A percentile compares a stretch with the other conserved stretches of the same genome.
Evolutionary conservation across 2,113 vertebrate genomes (phyloP).

Genomic region (Lontra canadensis): DNA sequence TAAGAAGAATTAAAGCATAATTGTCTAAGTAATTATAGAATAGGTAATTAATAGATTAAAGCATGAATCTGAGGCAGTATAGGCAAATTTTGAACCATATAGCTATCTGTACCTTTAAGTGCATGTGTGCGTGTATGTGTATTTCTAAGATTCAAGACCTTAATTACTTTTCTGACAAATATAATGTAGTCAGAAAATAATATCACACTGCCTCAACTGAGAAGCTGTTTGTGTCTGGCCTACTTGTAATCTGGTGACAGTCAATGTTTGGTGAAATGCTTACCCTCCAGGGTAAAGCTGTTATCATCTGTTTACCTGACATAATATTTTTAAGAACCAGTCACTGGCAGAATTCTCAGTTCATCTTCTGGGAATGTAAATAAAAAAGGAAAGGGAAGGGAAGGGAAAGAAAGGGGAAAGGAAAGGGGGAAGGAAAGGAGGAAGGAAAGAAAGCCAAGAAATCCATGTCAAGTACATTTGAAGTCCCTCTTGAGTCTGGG

Average conservation of each 20-base stretch:
- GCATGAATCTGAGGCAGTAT: background rate
- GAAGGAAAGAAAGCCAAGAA: background rate
- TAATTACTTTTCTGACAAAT: constrained; percentile 34
- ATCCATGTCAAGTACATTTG: background rate
- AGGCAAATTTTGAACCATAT: background rate
- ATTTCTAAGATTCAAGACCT: background rate
- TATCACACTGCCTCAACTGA: background rate
- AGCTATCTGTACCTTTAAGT: background rate
- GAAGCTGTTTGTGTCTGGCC: constrained; percentile 39
- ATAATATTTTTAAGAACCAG: constrained; percentile 9
- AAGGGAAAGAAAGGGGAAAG: background rate
- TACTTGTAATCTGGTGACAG: constrained; percentile 12
- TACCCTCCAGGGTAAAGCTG: background rate
- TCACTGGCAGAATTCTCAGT: background rate
- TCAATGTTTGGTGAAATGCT: background rate
- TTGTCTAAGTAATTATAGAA: constrained; percentile 55
- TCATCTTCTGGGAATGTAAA: background rate
- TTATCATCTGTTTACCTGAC: background rate
- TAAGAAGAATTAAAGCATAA: constrained; percentile 50
- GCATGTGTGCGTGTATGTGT: fast-evolving
- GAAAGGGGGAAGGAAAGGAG: background rate
- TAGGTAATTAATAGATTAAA: constrained; percentile 36
- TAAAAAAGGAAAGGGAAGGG: background rate
- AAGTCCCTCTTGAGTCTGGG: background rate
- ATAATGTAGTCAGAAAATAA: background rate